phyloP scores from a whole-genome alignment of 2,113 vertebrate genomes.

The Alligator mississippiensis region DNA sequence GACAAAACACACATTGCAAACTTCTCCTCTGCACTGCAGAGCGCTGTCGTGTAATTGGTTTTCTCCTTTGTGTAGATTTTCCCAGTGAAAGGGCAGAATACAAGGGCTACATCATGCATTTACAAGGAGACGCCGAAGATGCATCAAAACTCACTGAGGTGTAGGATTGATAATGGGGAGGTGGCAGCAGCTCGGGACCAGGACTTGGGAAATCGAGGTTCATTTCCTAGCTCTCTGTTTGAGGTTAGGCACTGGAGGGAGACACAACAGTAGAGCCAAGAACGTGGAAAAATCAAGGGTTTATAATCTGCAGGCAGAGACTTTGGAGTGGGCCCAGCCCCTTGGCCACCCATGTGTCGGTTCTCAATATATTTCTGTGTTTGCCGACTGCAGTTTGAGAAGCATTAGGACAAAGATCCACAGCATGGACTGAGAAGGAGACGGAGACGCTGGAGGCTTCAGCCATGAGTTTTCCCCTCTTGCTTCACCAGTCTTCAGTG shows the following conservation, averaged over 20 bases:
- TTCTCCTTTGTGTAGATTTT: fast-evolving
- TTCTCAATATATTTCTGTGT: background rate
- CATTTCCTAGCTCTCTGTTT: background rate
- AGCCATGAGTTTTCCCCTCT: too few relatives aligned
- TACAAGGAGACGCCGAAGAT: background rate
- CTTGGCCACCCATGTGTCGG: background rate
- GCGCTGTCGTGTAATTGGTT: fast-evolving
- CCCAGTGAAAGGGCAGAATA: background rate
- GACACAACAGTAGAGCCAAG: background rate
- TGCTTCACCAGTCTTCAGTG: too few relatives aligned
- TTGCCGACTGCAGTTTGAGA: background rate
- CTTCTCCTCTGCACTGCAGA: background rate
- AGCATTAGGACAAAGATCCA: background rate
- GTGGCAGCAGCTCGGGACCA: background rate
- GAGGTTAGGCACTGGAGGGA: background rate
- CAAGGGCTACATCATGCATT: background rate
- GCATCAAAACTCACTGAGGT: background rate
- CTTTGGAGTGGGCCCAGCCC: background rate
- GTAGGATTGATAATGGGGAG: background rate
- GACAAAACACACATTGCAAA: background rate
- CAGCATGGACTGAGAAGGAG: background rate
- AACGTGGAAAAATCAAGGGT: background rate
- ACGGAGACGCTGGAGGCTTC: too few relatives aligned
- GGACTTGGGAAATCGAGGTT: background rate
- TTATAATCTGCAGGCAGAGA: background rate